Evolutionary conservation across 2,113 vertebrate genomes (phyloP).

Genomic region (Ameiurus melas): DNA sequence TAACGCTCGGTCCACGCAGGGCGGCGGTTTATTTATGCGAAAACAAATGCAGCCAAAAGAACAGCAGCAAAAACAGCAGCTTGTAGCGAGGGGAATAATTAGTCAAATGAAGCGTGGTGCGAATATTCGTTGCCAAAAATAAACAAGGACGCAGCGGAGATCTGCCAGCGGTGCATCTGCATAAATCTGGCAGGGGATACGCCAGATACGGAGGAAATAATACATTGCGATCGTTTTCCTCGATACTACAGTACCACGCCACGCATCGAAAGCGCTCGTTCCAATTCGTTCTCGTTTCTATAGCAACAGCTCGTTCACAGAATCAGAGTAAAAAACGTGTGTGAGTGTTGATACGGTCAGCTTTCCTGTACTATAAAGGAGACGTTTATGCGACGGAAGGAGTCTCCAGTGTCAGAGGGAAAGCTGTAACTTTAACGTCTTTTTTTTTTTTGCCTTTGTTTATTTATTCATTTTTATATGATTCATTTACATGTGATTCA

Average conservation of each 20-base stretch:
- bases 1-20: slow-evolving; percentile 36
- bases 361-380: no score
- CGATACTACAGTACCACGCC: neutral
- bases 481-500: no score
- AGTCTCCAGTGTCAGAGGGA: neutral
- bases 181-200: neutral
- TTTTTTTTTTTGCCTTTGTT: no score
- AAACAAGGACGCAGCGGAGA: neutral
- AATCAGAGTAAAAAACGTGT: neutral
- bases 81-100: neutral
- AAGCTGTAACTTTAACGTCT: neutral
- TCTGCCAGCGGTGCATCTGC: neutral
- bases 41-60: slow-evolving; percentile 17
- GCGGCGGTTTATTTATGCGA: slow-evolving; percentile 29
- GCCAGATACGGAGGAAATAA: neutral
- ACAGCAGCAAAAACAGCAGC: slow-evolving; percentile 9
- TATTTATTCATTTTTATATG: no score
- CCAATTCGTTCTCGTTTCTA: neutral
- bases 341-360: neutral
- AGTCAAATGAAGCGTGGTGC: slow-evolving; percentile 8
- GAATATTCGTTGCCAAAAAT: slow-evolving; percentile 15
- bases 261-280: neutral
- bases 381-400: neutral
- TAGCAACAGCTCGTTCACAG: neutral
- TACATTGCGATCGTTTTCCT: neutral